A percentile compares a stretch with the other conserved stretches of the same genome.
These are phyloP conservation scores for Chrysotoxum bicinctum DNA, from an alignment of 2,888 invertebrate genomes.

Conservation along the genomic window DNA sequence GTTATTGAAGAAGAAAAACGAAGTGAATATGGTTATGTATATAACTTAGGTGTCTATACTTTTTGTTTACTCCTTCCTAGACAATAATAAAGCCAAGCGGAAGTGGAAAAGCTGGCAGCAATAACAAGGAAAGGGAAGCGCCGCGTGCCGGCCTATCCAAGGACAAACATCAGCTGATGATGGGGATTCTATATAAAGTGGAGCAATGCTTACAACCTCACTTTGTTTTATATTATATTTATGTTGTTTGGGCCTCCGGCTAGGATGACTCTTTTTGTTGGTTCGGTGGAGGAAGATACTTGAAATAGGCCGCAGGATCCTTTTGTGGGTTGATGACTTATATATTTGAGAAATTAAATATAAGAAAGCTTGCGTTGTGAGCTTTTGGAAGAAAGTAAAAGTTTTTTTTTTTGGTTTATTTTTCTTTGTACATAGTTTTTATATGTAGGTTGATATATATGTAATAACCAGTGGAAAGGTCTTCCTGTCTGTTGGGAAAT, in stretches of 20 bases:
- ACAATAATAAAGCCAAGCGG: constrained; percentile 32
- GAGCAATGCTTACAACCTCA: background rate
- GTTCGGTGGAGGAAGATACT: background rate
- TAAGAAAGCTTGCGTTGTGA: constrained; percentile 31
- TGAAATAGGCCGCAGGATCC: constrained; percentile 7
- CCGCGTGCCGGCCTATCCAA: constrained; percentile 53
- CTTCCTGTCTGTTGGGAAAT: constrained; percentile 66
- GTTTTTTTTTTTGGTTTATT: constrained; percentile 2
- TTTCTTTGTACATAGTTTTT: background rate
- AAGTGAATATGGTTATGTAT: background rate
- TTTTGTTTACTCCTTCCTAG: constrained; percentile 19
- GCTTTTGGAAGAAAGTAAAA: constrained; percentile 53
- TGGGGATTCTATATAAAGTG: constrained; percentile 15
- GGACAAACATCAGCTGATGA: constrained; percentile 71
- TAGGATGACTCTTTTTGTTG: background rate
- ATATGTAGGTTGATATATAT: background rate
- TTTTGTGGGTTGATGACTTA: constrained; percentile 15
- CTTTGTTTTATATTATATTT: background rate
- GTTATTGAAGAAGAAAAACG: background rate
- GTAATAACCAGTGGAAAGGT: constrained; percentile 28
- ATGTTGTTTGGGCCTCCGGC: background rate
- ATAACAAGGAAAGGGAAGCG: constrained; percentile 6
- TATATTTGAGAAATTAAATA: constrained; percentile 13
- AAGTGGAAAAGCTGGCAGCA: constrained; percentile 20
- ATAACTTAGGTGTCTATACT: constrained; percentile 26